phyloP scores from a whole-genome alignment of 30 jellyfish, hydroid and myxozoan species.

The Sanderia malayensis region DNA sequence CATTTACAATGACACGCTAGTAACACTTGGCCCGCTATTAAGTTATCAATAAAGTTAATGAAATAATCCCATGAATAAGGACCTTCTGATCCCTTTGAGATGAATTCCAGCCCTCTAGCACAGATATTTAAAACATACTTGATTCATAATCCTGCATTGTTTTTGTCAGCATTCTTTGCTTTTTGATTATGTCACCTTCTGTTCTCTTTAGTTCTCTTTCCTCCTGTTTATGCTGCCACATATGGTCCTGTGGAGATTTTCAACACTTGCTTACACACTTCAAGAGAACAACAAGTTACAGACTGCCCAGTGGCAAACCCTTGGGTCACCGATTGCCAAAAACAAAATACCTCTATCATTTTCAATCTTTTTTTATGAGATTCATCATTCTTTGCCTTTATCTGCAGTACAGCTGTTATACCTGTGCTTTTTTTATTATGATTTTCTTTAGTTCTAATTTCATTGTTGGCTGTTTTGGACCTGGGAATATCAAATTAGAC shows the following conservation, averaged over 20 bases:
- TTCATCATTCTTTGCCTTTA: conserved; percentile 54
- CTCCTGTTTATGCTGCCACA: conserved; percentile 83
- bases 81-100: too few species aligned
- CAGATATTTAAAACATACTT: conserved; percentile 36
- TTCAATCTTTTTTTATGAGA: conserved; percentile 44
- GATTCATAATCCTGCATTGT: conserved; percentile 67
- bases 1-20: too few species aligned
- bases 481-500: background rate
- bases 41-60: too few species aligned
- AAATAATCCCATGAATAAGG: too few species aligned
- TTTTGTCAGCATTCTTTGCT: conserved; percentile 56
- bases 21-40: too few species aligned
- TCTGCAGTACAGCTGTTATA: conserved; percentile 30
- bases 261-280: background rate
- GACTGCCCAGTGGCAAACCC: background rate
- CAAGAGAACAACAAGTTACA: background rate
- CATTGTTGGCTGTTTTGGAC: conserved; percentile 25
- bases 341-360: conserved; percentile 54
- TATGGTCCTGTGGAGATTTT: conserved; percentile 54
- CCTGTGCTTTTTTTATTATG: conserved; percentile 25
- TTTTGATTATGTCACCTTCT: conserved; percentile 80
- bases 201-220: conserved; percentile 76
- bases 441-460: background rate
- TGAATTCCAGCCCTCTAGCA: too few species aligned
- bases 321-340: background rate